Evolutionary conservation across 2,113 vertebrate genomes (phyloP), one percentile per base, ranked within the genome.

Genomic region (Thalassoma bifasciatum): DNA sequence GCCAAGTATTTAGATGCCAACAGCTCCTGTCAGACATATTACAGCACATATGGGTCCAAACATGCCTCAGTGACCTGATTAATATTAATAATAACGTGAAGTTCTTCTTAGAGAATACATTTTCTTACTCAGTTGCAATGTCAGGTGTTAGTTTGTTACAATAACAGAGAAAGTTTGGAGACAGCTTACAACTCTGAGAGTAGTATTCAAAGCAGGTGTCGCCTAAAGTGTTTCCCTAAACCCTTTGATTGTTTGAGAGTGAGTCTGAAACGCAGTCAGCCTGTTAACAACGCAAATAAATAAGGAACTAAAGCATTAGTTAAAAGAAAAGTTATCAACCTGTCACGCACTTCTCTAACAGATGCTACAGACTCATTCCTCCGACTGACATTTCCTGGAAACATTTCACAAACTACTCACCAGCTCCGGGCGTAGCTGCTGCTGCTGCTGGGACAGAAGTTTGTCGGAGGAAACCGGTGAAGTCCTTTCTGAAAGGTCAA

Each of bases 311-410:
- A n/a, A 47, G 61, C 49, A 5, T 9, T 12, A 13, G 8, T 9
- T 12, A 13, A 12, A 22, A 30, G 0, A 11, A 12, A 69, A 69
- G 42, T 73, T 79, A 49, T 14, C 36, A 47, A 5, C 10, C n/a
- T 13, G 44, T 73, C 53, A 59, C 64, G 53, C 62, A 66, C 61
- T 79, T 14, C 59, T 22, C 59, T 22, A 50, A 61, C 82, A 84
- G 82, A 89, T 86, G 80, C 83, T 73, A 63, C 59, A 22, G 19
- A 44, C 69, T 59, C 50, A 17, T 59, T 79, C 51, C 12, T 47
- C 56, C 77, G 61, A 34, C 10, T 68, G 60, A 85, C 84, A 81
- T 89, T 93, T 93, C 90, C 89, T 92, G 89, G 77, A 88, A 79
- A 66, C 53, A 21, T 1, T 16, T 19, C 1, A 17, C 37, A 13